phyloP scores from a whole-genome alignment of 2,888 invertebrate genomes.

The Pyrocoelia pectoralis region DNA sequence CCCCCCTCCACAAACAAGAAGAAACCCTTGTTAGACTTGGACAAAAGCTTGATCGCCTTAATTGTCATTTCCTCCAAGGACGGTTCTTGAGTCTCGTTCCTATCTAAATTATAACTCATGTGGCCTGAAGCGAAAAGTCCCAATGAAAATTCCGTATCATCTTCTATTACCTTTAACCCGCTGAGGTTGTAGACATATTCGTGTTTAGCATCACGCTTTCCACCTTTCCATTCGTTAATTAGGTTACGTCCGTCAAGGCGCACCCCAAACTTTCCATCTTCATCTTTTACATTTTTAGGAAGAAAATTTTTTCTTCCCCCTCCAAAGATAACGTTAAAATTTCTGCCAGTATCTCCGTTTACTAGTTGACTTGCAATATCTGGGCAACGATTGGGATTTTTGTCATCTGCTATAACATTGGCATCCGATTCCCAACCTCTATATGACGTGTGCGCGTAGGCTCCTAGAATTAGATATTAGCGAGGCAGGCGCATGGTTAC shows the following conservation, averaged over 20 bases:
- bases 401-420: conserved; percentile 63
- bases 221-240: conserved; percentile 68
- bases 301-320: conserved; percentile 76
- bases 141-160: conserved; percentile 64
- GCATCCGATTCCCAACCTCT: conserved; percentile 78
- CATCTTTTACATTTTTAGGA: conserved; percentile 63
- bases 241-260: conserved; percentile 72
- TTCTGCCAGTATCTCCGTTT: conserved; percentile 69
- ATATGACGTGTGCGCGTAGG: conserved; percentile 76
- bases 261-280: conserved; percentile 58
- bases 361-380: conserved; percentile 81
- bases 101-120: conserved; percentile 70
- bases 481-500: too few relatives aligned
- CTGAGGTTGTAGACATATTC: conserved; percentile 67
- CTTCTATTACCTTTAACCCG: conserved; percentile 63
- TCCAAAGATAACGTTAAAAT: conserved; percentile 79
- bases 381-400: conserved; percentile 64
- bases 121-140: conserved; percentile 51
- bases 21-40: conserved; percentile 70
- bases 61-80: conserved; percentile 82
- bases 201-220: conserved; percentile 54
- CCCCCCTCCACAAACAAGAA: conserved; percentile 83
- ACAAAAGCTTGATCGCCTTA: conserved; percentile 77
- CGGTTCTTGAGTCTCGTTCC: conserved; percentile 66
- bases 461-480: conserved; percentile 59